These are phyloP conservation scores for Mellilla xanthometata DNA, from an alignment of 2,888 invertebrate species.

Conservation along the genomic window DNA sequence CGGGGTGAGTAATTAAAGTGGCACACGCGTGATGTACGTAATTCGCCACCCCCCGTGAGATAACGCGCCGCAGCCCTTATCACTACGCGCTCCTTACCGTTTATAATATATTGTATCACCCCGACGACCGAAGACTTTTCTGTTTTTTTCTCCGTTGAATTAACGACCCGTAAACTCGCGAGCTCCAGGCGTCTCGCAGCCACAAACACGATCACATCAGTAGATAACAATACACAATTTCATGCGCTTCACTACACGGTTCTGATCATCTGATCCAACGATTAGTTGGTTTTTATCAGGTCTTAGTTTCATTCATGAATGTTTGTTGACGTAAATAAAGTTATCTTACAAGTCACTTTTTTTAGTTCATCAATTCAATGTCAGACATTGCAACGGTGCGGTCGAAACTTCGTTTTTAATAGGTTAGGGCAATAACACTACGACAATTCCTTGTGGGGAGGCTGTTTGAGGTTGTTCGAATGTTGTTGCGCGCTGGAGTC, in stretches of 20 bases:
- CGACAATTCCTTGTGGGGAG: constrained; percentile 67
- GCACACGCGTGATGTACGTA: not conserved
- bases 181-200: constrained; percentile 62
- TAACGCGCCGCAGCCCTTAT: constrained; percentile 70
- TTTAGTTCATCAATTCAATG: constrained; percentile 31
- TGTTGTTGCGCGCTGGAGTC: constrained; percentile 71
- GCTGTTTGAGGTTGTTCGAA: constrained; percentile 65
- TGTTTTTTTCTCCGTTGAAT: constrained; percentile 58
- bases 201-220: constrained; percentile 69
- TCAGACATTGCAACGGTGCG: constrained; percentile 31
- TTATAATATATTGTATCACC: constrained; percentile 79
- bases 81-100: constrained; percentile 76
- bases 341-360: constrained; percentile 51
- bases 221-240: constrained; percentile 42
- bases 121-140: constrained; percentile 69
- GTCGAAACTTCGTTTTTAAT: constrained; percentile 37
- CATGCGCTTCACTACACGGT: constrained; percentile 49
- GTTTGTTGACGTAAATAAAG: constrained; percentile 44
- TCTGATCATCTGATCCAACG: not conserved
- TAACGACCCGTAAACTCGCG: constrained; percentile 76
- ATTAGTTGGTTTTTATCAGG: constrained; percentile 1
- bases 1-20: constrained; percentile 47
- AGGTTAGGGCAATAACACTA: constrained; percentile 55
- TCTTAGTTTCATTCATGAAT: constrained; percentile 21
- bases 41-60: constrained; percentile 43